Evolutionary conservation across 2,888 invertebrate genomes (phyloP).

Genomic region (Morpho deidamia): DNA sequence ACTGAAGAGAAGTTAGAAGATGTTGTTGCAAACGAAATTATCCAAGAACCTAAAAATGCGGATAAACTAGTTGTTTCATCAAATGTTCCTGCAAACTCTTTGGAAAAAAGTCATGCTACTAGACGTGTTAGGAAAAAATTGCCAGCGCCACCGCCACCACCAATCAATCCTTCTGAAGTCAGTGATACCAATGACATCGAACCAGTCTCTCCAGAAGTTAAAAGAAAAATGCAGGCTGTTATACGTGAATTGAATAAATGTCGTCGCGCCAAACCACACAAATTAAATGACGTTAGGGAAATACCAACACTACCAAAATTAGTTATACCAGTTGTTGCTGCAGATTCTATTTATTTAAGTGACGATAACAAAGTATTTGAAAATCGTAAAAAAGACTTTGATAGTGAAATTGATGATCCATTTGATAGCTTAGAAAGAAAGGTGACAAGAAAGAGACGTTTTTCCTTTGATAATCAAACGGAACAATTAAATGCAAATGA

Average conservation of each 20-base stretch:
- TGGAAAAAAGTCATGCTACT: constrained; percentile 43
- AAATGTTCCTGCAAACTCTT: constrained; percentile 7
- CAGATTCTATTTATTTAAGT: constrained; percentile 58
- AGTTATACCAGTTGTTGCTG: constrained; percentile 66
- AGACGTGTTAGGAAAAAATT: constrained; percentile 61
- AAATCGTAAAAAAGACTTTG: constrained; percentile 40
- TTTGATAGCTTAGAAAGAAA: constrained; percentile 62
- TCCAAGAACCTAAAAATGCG: constrained; percentile 4
- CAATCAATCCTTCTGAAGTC: not conserved
- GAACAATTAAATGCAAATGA: constrained; percentile 64
- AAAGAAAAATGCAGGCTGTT: constrained; percentile 80
- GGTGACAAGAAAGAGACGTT: constrained; percentile 50
- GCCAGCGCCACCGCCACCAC: constrained; percentile 68
- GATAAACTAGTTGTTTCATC: constrained; percentile 13
- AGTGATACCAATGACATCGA: constrained; percentile 37
- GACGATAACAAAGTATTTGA: constrained; percentile 52
- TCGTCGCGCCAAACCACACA: constrained; percentile 51
- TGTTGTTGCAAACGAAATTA: constrained; percentile 7
- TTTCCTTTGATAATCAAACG: constrained; percentile 54
- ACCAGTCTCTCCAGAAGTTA: constrained; percentile 73
- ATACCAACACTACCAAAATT: constrained; percentile 59
- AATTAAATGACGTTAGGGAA: constrained; percentile 45
- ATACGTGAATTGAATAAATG: constrained; percentile 75
- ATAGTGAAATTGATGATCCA: constrained; percentile 44
- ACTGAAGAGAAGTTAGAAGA: not conserved